These are phyloP conservation scores for Liopterus haemorrhoidalis DNA, from an alignment of 2,888 invertebrate species.

Conservation along the genomic window DNA sequence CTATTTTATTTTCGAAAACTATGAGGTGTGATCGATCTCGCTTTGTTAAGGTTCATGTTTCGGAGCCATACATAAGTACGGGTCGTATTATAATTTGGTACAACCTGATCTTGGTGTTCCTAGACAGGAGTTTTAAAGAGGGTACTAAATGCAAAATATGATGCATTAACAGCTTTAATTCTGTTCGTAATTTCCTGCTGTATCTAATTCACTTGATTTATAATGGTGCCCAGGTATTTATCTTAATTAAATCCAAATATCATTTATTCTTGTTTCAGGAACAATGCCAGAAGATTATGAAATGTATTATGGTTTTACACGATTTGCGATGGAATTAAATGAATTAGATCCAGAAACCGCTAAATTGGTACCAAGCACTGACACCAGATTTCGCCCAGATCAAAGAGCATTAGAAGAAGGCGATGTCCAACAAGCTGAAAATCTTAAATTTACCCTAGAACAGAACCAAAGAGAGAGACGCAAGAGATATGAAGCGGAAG, in stretches of 20 bases:
- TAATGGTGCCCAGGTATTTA: too few relatives aligned
- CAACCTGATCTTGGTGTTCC: too few relatives aligned
- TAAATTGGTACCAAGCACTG: constrained; percentile 63
- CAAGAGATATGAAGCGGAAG: constrained; percentile 54
- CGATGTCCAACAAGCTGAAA: constrained; percentile 65
- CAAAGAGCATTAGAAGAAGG: constrained; percentile 72
- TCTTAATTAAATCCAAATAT: constrained; percentile 12
- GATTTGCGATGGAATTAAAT: constrained; percentile 79
- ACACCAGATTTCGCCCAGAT: constrained; percentile 70
- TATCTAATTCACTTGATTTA: too few relatives aligned
- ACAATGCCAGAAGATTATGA: constrained; percentile 76
- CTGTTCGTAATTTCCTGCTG: too few relatives aligned
- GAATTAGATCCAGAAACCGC: constrained; percentile 61
- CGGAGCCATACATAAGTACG: too few relatives aligned
- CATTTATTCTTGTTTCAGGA: constrained; percentile 45
- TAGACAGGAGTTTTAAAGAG: too few relatives aligned
- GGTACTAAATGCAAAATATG: too few relatives aligned
- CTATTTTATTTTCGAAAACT: too few relatives aligned
- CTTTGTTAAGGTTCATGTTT: too few relatives aligned
- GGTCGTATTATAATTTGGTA: too few relatives aligned
- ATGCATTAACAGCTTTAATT: too few relatives aligned
- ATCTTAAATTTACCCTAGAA: constrained; percentile 64
- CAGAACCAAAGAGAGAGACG: constrained; percentile 67
- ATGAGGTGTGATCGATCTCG: too few relatives aligned
- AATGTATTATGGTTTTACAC: constrained; percentile 76